Conservation (phyloP, 1,140 invertebrate species). For the Heliconius congener region DNA sequence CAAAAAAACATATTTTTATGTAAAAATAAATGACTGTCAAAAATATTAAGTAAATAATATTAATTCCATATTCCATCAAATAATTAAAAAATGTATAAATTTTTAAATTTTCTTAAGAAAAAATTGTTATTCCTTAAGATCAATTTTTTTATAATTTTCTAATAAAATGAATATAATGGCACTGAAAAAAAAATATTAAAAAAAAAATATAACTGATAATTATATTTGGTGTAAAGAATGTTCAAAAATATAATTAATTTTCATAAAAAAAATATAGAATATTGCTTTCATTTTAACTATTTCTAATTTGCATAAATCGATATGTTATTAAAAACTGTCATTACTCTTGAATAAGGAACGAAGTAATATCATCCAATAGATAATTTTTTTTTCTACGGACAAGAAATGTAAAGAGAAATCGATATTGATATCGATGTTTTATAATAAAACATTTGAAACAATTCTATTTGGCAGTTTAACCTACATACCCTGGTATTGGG, state of each 20-base stretch:
- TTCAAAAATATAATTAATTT: not conserved
- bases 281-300: not conserved
- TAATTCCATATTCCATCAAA: not conserved
- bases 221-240: not conserved
- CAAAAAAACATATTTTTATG: not conserved
- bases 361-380: not conserved
- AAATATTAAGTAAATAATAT: not conserved
- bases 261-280: not conserved
- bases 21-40: conserved; percentile 5
- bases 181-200: not conserved
- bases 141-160: no score
- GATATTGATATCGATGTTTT: not conserved
- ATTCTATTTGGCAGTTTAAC: conserved; percentile 52
- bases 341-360: not conserved
- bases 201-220: not conserved
- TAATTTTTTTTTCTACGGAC: not conserved
- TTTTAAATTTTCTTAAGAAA: not conserved
- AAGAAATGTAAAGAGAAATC: conserved; percentile 3
- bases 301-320: not conserved
- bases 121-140: not conserved
- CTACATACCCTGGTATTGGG: conserved; percentile 76
- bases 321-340: not conserved
- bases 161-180: not conserved
- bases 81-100: not conserved
- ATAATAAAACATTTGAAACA: conserved; percentile 13